Evolutionary conservation across 2,888 invertebrate genomes (phyloP).

Genomic region (Vesta saturnalis): DNA sequence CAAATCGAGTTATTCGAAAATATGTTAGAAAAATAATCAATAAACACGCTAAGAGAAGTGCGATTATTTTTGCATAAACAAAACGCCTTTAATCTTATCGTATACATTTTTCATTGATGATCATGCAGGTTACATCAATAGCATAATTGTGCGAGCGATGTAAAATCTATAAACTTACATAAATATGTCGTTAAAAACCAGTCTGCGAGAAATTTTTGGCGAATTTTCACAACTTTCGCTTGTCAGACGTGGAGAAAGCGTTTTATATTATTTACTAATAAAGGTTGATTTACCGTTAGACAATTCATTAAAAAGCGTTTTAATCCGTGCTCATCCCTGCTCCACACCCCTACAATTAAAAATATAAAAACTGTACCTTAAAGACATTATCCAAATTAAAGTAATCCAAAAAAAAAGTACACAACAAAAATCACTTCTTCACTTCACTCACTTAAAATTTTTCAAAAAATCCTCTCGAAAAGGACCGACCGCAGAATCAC

Average conservation of each 20-base stretch:
- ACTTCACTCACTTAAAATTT: conserved; percentile 8
- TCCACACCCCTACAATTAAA: not conserved
- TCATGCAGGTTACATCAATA: conserved; percentile 14
- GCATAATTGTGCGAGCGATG: conserved; percentile 22
- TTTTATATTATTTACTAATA: conserved; percentile 29
- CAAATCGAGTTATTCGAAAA: too few species aligned
- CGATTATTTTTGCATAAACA: too few species aligned
- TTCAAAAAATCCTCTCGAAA: not conserved
- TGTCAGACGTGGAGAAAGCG: conserved; percentile 37
- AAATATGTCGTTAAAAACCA: conserved; percentile 25
- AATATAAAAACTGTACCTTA: conserved; percentile 2
- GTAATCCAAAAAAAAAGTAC: conserved; percentile 17
- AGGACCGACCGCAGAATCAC: not conserved
- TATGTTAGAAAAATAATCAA: too few species aligned
- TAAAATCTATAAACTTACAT: conserved; percentile 20
- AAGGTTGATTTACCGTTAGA: conserved; percentile 13
- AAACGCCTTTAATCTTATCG: too few species aligned
- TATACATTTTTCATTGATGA: not conserved
- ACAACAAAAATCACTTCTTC: not conserved
- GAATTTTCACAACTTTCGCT: conserved; percentile 39
- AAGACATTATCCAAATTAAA: conserved; percentile 6
- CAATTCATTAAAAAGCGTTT: not conserved
- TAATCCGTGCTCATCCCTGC: not conserved
- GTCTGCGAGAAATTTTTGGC: conserved; percentile 36
- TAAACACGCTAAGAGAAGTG: too few species aligned